phyloP scores from a whole-genome alignment of 2,113 vertebrate species.

The Holacanthus passer region DNA sequence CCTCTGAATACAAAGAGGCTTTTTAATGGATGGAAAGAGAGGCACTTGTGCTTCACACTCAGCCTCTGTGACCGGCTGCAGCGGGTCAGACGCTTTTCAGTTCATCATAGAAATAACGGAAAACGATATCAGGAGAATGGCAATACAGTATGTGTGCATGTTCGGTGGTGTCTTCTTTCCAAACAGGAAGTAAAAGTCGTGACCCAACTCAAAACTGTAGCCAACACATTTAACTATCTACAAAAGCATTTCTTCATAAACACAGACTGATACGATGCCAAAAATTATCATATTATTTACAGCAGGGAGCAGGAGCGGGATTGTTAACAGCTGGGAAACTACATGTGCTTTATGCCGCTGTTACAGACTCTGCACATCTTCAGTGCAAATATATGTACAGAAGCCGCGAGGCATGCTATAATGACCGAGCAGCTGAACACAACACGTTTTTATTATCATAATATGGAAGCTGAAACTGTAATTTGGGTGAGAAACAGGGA shows the following conservation, averaged over 20 bases:
- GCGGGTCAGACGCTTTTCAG: not conserved
- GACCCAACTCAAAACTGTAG: not conserved
- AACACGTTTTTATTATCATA: slow-evolving; percentile 45
- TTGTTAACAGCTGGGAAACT: slow-evolving; percentile 16
- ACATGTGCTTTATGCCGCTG: not conserved
- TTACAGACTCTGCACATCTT: not conserved
- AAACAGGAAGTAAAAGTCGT: not conserved
- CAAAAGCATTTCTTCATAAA: not conserved
- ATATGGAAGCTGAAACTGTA: slow-evolving; percentile 7
- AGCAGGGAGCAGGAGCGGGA: slow-evolving; percentile 2
- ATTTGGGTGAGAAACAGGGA: not conserved
- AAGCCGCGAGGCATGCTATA: slow-evolving; percentile 40
- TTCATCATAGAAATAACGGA: slow-evolving; percentile 28
- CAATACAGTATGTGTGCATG: not conserved
- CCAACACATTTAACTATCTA: not conserved
- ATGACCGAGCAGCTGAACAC: slow-evolving; percentile 45
- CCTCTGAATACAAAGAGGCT: slow-evolving; percentile 37
- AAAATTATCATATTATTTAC: slow-evolving; percentile 12
- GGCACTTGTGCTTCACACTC: slow-evolving; percentile 4
- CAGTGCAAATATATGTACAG: slow-evolving; percentile 31
- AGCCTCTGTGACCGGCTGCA: not conserved
- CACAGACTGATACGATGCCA: not conserved
- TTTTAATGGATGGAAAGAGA: slow-evolving; percentile 29
- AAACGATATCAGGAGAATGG: not conserved
- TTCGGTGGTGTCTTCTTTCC: too few species aligned